phyloP scores from a whole-genome alignment of 2,113 vertebrate genomes.

The Coracopsis vasa region DNA sequence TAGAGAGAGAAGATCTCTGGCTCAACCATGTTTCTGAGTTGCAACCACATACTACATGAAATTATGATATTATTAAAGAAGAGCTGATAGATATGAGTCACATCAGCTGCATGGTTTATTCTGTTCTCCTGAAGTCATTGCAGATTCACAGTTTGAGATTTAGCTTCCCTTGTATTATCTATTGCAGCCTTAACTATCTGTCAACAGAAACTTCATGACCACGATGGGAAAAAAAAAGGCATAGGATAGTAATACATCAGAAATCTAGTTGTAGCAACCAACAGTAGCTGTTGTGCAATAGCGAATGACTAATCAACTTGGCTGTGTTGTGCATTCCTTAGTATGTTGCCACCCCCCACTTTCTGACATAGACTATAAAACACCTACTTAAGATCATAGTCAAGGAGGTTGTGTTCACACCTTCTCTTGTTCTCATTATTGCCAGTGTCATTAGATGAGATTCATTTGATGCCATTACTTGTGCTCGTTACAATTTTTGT shows the following conservation, averaged over 20 bases:
- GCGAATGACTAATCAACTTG: neutral
- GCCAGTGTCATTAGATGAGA: conserved; percentile 35
- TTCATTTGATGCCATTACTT: conserved; percentile 44
- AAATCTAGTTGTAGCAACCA: neutral
- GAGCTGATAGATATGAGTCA: neutral
- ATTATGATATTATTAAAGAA: neutral
- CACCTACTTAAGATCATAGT: neutral
- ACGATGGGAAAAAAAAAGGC: neutral
- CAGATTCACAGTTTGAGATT: neutral
- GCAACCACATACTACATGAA: neutral
- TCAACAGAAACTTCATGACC: neutral
- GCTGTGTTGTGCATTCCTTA: neutral
- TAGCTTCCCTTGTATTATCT: neutral
- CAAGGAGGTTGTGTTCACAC: neutral
- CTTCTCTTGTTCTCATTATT: conserved; percentile 29
- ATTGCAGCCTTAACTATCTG: neutral
- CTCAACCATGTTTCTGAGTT: neutral
- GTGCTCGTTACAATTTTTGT: conserved; percentile 62
- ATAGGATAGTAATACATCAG: neutral
- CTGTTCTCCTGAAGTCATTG: neutral
- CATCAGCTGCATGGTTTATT: neutral
- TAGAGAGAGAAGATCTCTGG: neutral
- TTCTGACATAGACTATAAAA: neutral
- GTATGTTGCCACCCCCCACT: neutral
- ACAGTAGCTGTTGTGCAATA: neutral